Evolutionary conservation across 2,113 vertebrate genomes (phyloP), one percentile per base, ranked within the genome.

Genomic region (Corythoichthys haematopterus): DNA sequence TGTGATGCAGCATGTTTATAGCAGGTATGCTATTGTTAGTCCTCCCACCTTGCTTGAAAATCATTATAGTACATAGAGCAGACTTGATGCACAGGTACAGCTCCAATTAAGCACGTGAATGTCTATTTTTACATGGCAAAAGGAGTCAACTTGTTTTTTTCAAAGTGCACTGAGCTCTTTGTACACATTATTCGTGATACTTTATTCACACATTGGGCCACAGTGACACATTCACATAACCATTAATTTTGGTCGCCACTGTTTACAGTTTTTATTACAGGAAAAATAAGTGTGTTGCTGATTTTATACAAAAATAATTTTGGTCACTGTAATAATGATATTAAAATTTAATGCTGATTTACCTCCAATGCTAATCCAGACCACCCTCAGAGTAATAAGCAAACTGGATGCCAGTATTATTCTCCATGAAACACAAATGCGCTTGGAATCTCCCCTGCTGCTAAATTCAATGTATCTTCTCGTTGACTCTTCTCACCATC

Each of bases 351-450:
- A 33, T 33, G 52, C 52, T 28, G 3, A 12, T 55, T 55, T 28
- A 55, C 28, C 52, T 33, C 6, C 52, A 55, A 11, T 36, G 58
- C 47, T 71, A 50, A 64, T 20, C 40, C 64, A 52, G 55, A 47
- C 51, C 55, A 59, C 75, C 72, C 70, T 50, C 65, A 2, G 72
- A 85, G 66, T 69, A 69, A 68, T 60, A 64, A 76, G 64, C 45
- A 59, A 79, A 63, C 61, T 6, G 6, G 33, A 53, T 14, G 10
- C 75, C 63, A 64, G 62, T 63, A 9, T 77, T 71, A 48, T 33
- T 55, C 55, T 5, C 60, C 67, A 12, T 74, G 80, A 76, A 82
- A 33, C 28, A 10, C 82, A 88, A 83, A 82, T 77, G 75, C 68
- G 80, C 75, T 63, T 65, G 65, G 65, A 48, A 73, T 52, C 56